Percentiles rank a stretch among this genome's conserved stretches.
These are phyloP conservation scores for Carcinoscorpius rotundicauda DNA, from an alignment of 1,140 invertebrate genomes.

Conservation along the genomic window DNA sequence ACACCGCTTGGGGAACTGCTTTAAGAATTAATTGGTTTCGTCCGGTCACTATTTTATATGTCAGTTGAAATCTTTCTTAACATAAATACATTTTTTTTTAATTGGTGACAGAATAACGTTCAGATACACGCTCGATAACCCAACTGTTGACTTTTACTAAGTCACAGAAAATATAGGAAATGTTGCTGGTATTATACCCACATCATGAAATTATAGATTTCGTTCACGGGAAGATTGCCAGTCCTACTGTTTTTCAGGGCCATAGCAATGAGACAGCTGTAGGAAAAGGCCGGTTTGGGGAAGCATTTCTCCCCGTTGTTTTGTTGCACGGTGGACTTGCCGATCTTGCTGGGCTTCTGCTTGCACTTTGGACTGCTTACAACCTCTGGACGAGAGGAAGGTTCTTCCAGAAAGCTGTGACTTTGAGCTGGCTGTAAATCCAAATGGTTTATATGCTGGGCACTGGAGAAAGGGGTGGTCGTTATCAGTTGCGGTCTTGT, in stretches of 20 bases:
- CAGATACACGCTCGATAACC: no score
- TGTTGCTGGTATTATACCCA: constrained; percentile 41
- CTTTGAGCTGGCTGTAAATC: constrained; percentile 13
- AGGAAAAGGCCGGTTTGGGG: constrained; percentile 94
- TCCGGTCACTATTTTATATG: no score
- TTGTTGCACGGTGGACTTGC: constrained; percentile 26
- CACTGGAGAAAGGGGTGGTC: constrained; percentile 22
- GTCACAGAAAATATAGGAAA: no score
- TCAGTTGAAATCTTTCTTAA: no score
- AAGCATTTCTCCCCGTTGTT: constrained; percentile 53
- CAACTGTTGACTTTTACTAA: no score
- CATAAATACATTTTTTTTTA: no score
- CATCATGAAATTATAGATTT: constrained; percentile 99
- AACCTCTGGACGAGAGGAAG: constrained; percentile 23
- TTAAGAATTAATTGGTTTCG: no score
- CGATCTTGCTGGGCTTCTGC: constrained; percentile 26
- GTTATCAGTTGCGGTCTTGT: neutral
- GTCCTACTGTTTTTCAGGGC: constrained; percentile 89
- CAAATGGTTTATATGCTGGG: constrained; percentile 22
- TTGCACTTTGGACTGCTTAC: constrained; percentile 36
- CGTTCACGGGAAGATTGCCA: constrained; percentile 88
- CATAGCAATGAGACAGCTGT: constrained; percentile 94
- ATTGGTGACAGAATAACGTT: no score
- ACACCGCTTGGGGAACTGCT: no score
- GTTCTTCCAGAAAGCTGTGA: constrained; percentile 3